A percentile compares a stretch with the other conserved stretches of the same genome.
These are phyloP conservation scores for Pseudococcus viburni DNA, from an alignment of 2,888 invertebrate genomes.

Conservation along the genomic window DNA sequence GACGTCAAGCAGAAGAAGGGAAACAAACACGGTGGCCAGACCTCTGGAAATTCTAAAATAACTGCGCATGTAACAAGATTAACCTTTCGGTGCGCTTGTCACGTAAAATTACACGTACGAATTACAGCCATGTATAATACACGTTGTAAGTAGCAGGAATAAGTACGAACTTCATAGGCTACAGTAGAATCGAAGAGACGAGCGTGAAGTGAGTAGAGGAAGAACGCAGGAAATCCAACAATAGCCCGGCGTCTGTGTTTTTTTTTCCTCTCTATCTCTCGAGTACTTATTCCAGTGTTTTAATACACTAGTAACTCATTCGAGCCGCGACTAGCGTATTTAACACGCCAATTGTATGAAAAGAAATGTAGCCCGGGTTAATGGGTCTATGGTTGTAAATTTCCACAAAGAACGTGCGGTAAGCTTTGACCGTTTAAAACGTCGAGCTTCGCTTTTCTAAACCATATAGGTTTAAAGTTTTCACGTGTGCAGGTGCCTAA, in stretches of 20 bases:
- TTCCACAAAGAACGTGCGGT: not conserved
- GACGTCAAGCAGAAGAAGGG: no score
- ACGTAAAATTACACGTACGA: slow-evolving; percentile 20
- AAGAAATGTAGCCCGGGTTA: slow-evolving; percentile 9
- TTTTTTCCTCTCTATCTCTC: not conserved
- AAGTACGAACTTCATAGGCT: no score
- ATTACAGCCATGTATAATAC: not conserved
- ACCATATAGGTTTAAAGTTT: no score
- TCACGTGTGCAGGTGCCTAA: no score
- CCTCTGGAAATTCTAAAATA: not conserved
- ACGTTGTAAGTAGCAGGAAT: no score
- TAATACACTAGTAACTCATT: not conserved
- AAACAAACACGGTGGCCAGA: not conserved
- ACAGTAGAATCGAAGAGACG: not conserved
- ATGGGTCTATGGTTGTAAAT: slow-evolving; percentile 3
- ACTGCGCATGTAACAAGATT: slow-evolving; percentile 20
- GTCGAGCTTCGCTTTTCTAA: not conserved
- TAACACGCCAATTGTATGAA: not conserved
- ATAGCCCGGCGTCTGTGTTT: not conserved
- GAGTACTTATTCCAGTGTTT: not conserved
- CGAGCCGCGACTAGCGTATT: not conserved
- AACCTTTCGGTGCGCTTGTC: slow-evolving; percentile 25
- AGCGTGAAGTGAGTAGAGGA: not conserved
- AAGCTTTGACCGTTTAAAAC: slow-evolving; percentile 4
- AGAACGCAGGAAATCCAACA: slow-evolving; percentile 5